Conservation (phyloP, 2,888 invertebrate species). For the Sussaba pulchella region DNA sequence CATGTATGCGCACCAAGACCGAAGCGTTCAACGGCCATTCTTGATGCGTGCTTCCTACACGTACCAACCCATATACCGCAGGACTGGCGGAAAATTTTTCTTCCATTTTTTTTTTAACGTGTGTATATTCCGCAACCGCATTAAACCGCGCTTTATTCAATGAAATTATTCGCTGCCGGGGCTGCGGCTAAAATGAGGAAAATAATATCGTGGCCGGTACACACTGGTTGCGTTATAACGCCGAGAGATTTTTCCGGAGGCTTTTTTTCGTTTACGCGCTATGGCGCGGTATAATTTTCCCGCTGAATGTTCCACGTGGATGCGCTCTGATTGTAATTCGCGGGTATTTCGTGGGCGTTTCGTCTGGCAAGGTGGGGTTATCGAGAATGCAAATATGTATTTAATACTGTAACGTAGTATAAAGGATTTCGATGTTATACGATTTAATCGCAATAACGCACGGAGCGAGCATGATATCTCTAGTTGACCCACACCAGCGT, state of each 20-base stretch:
- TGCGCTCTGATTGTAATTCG: conserved; percentile 38
- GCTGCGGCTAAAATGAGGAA: conserved; percentile 44
- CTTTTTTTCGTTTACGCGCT: not conserved
- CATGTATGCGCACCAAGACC: conserved; percentile 23
- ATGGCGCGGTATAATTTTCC: not conserved
- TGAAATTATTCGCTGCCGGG: conserved; percentile 53
- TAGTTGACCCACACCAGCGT: conserved; percentile 48
- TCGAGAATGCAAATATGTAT: conserved; percentile 51
- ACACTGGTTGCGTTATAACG: conserved; percentile 11
- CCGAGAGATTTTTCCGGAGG: conserved; percentile 12
- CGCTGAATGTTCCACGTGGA: conserved; percentile 38
- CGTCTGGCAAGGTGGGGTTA: conserved; percentile 22
- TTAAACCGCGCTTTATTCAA: conserved; percentile 29
- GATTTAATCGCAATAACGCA: conserved; percentile 60
- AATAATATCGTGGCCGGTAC: conserved; percentile 28
- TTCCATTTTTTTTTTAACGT: not conserved
- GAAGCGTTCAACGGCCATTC: conserved; percentile 33
- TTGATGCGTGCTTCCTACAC: conserved; percentile 13
- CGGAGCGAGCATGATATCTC: conserved; percentile 30
- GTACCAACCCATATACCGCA: not conserved
- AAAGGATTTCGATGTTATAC: conserved; percentile 56
- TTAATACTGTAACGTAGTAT: conserved; percentile 53
- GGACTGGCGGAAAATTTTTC: not conserved
- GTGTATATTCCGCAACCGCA: conserved; percentile 13
- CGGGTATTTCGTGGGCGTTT: conserved; percentile 38